Conservation (phyloP, 2,888 invertebrate species). For the Eupithecia subumbrata region DNA sequence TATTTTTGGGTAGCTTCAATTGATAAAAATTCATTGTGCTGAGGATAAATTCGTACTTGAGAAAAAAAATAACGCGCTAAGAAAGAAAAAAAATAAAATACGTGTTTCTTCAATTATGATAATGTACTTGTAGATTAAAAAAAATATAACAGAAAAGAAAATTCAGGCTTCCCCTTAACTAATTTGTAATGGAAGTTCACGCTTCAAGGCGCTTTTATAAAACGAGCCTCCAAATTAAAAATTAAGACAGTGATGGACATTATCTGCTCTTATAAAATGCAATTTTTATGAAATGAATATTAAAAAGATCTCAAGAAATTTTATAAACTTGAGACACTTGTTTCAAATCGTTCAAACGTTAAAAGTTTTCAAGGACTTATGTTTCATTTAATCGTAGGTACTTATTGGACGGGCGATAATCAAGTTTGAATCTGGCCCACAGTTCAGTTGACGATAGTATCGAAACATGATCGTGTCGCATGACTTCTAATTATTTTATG, state of each 20-base stretch:
- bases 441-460: no score
- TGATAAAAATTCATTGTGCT: not conserved
- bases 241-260: conserved; percentile 51
- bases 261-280: conserved; percentile 32
- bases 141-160: conserved; percentile 2
- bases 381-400: conserved; percentile 12
- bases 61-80: not conserved
- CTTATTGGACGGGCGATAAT: not conserved
- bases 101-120: not conserved
- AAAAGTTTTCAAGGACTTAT: conserved; percentile 18
- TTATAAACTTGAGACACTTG: conserved; percentile 17
- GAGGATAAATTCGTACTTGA: not conserved
- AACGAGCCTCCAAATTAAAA: conserved; percentile 58
- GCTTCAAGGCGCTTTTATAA: conserved; percentile 53
- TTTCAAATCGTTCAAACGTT: conserved; percentile 18
- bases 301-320: conserved; percentile 11
- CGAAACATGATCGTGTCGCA: no score
- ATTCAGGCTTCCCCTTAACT: conserved; percentile 33
- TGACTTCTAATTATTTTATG: no score
- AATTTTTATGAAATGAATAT: conserved; percentile 25
- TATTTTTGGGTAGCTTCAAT: not conserved
- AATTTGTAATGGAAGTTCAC: conserved; percentile 56
- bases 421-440: no score
- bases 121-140: not conserved
- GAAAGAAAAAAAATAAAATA: not conserved